Evolutionary conservation across 2,888 invertebrate species (phyloP).

Genomic region (Cheilosia scutellata): DNA sequence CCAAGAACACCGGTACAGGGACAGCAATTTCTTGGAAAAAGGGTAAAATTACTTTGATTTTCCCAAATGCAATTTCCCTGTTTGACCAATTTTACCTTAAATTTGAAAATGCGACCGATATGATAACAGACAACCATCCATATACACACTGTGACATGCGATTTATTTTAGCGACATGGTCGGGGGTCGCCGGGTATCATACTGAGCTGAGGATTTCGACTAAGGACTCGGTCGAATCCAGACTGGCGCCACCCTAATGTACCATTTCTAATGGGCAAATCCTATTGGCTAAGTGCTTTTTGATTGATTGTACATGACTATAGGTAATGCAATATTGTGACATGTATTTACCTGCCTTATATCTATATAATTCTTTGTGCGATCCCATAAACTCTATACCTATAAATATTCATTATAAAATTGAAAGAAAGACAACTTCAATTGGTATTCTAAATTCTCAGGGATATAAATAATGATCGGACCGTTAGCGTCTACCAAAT

Average conservation of each 20-base stretch:
- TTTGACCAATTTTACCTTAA: slow-evolving; percentile 2
- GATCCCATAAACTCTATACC: neutral
- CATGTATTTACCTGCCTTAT: neutral
- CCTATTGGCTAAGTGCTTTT: slow-evolving; percentile 17
- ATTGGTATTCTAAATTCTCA: slow-evolving; percentile 59
- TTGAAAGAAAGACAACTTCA: neutral
- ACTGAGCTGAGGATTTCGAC: neutral
- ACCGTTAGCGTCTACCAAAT: slow-evolving; percentile 57
- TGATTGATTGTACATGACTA: neutral
- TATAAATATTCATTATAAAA: neutral
- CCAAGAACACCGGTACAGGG: neutral
- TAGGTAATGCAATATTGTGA: neutral
- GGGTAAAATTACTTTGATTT: neutral
- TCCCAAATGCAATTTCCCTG: slow-evolving; percentile 4
- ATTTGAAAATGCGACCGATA: neutral
- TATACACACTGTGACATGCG: neutral
- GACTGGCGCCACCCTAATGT: slow-evolving; percentile 13
- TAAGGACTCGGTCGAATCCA: neutral
- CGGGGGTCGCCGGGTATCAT: neutral
- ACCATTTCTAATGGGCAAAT: slow-evolving; percentile 11
- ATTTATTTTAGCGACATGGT: slow-evolving; percentile 15
- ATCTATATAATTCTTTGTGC: no score
- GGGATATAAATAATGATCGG: slow-evolving; percentile 48
- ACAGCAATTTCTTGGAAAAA: neutral
- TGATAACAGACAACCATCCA: slow-evolving; percentile 6